Evolutionary conservation across 2,113 vertebrate genomes (phyloP).

Genomic region (Anas platyrhynchos): DNA sequence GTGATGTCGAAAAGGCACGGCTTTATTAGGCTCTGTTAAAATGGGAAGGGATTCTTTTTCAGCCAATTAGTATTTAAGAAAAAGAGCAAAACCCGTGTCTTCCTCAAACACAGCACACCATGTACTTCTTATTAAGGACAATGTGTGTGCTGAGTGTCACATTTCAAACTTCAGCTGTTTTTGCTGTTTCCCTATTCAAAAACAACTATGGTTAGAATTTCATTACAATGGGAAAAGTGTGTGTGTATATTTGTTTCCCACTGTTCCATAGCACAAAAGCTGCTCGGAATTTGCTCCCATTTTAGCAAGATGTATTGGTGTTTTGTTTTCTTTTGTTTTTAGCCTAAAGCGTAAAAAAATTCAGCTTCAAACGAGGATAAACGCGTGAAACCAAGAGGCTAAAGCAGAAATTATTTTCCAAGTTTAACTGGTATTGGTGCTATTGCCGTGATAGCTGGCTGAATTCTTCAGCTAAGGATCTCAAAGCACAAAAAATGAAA

Average conservation of each 20-base stretch:
- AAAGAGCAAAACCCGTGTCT: not conserved
- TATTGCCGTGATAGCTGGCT: not conserved
- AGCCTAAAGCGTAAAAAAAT: not conserved
- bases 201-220: constrained; percentile 50
- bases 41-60: not conserved
- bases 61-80: not conserved
- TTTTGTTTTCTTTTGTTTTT: constrained; percentile 10
- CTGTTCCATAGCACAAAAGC: constrained; percentile 43
- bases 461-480: not conserved
- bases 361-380: not conserved
- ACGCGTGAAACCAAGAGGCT: not conserved
- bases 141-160: constrained; percentile 27
- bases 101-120: constrained; percentile 16
- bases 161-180: constrained; percentile 60
- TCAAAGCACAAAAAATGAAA: not conserved
- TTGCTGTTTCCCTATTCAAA: constrained; percentile 46
- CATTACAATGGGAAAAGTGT: constrained; percentile 49
- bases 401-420: not conserved
- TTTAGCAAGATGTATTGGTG: not conserved
- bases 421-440: not conserved
- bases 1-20: not conserved
- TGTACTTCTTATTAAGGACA: constrained; percentile 52
- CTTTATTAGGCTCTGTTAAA: constrained; percentile 14
- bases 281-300: constrained; percentile 24
- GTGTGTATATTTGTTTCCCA: constrained; percentile 22